A percentile compares a stretch with the other conserved stretches of the same genome.
phyloP scores from a whole-genome alignment of 1,140 invertebrate species.

The Drosophila hydei region DNA sequence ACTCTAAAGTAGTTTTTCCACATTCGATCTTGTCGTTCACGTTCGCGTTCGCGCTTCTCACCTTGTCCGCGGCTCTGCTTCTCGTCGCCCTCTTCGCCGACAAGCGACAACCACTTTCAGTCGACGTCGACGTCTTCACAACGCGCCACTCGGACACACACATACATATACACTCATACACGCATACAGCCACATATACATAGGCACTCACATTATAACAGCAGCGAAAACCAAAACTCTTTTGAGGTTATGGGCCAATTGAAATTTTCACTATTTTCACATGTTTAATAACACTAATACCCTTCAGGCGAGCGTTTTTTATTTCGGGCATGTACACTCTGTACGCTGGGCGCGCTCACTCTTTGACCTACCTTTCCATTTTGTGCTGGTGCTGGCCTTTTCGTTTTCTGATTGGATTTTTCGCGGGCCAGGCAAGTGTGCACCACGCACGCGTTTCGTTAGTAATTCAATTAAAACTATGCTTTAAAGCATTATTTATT shows the following conservation, averaged over 20 bases:
- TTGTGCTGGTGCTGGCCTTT: constrained; percentile 70
- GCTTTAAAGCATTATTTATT: constrained; percentile 65
- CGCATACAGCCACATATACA: constrained; percentile 34
- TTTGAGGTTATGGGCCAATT: constrained; percentile 75
- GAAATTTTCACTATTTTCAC: constrained; percentile 73
- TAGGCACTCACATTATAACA: constrained; percentile 56
- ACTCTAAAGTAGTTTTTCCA: constrained; percentile 69
- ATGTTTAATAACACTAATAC: constrained; percentile 44
- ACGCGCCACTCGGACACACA: constrained; percentile 53
- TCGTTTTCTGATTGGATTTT: constrained; percentile 61
- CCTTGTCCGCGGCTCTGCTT: constrained; percentile 48
- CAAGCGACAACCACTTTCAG: constrained; percentile 76
- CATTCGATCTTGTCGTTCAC: constrained; percentile 59
- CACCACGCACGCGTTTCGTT: constrained; percentile 36
- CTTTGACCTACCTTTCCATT: constrained; percentile 82
- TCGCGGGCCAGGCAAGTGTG: constrained; percentile 38
- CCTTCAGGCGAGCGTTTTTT: constrained; percentile 13
- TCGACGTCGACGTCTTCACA: constrained; percentile 56
- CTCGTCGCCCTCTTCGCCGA: constrained; percentile 24
- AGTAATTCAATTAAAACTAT: constrained; percentile 35
- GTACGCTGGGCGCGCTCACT: constrained; percentile 48
- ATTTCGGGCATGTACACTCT: constrained; percentile 64
- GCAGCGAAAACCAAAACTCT: constrained; percentile 68
- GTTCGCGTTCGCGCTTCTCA: constrained; percentile 59
- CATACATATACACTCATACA: constrained; percentile 34